A percentile compares a stretch with the other conserved stretches of the same genome.
Evolutionary conservation across 2,113 vertebrate genomes (phyloP).

Genomic region (Tiliqua scincoides): DNA sequence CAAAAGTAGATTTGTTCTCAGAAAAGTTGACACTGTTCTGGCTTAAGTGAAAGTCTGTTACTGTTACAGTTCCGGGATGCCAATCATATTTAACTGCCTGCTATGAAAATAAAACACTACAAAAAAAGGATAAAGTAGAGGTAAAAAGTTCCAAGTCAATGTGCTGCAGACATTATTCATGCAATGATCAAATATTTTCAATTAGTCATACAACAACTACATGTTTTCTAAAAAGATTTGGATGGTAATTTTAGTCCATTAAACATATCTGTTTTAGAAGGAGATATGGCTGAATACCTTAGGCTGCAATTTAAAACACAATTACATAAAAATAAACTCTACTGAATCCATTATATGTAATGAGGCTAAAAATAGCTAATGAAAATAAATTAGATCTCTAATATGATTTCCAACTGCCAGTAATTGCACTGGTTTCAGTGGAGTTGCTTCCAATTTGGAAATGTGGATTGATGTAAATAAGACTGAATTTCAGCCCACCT

Average conservation of each 20-base stretch:
- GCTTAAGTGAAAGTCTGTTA: background rate
- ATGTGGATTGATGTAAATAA: background rate
- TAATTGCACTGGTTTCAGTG: constrained; percentile 19
- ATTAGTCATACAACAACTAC: background rate
- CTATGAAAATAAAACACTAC: background rate
- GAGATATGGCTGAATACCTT: background rate
- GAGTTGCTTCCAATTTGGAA: constrained; percentile 23
- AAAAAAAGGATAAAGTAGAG: background rate
- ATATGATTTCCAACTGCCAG: constrained; percentile 8
- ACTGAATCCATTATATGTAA: background rate
- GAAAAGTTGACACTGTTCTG: no score
- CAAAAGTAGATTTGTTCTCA: background rate
- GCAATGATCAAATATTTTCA: background rate
- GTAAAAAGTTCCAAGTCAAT: background rate
- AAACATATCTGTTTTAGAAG: background rate
- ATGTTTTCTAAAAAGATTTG: constrained; percentile 2
- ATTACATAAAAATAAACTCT: background rate
- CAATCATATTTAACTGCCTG: background rate
- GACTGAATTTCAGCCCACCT: constrained; percentile 15
- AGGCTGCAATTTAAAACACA: background rate
- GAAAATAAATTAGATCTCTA: constrained; percentile 3
- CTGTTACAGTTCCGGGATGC: background rate
- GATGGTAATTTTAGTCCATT: constrained; percentile 16
- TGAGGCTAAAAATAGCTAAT: background rate
- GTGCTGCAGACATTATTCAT: background rate